phyloP scores from a whole-genome alignment of 2,113 vertebrate genomes.

The Pithys albifrons region DNA sequence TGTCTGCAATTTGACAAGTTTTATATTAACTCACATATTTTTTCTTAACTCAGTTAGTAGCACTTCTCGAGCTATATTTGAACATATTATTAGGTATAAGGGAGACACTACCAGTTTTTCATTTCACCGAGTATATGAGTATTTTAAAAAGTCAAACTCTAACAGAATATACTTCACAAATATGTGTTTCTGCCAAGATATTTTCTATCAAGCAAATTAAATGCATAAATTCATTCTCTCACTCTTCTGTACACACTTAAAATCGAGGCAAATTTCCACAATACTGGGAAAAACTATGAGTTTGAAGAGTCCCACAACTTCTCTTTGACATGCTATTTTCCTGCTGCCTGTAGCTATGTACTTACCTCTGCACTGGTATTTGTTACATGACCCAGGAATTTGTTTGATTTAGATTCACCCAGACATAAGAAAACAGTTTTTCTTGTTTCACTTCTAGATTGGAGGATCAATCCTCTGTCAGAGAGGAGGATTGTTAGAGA shows the following conservation, averaged over 20 bases:
- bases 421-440: not conserved
- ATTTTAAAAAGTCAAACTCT: not conserved
- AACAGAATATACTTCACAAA: slow-evolving; percentile 17
- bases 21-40: slow-evolving; percentile 23
- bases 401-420: not conserved
- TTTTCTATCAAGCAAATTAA: slow-evolving; percentile 42
- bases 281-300: not conserved
- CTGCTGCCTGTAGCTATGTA: slow-evolving; percentile 2
- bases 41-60: slow-evolving; percentile 19
- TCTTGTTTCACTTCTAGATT: not conserved
- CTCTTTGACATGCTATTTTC: not conserved
- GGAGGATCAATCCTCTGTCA: not conserved
- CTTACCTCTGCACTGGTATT: not conserved
- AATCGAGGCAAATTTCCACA: not conserved
- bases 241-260: not conserved
- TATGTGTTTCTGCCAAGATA: not conserved
- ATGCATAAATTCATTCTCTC: not conserved
- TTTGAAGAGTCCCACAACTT: not conserved
- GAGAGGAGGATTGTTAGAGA: not conserved
- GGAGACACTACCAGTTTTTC: not conserved
- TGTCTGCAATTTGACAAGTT: slow-evolving; percentile 15
- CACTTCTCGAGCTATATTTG: not conserved
- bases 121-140: not conserved
- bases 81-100: not conserved
- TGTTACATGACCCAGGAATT: not conserved